Evolutionary conservation across 2,797 vertebrate genomes (phyloP).

Genomic region (Urosaurus nigricauda): DNA sequence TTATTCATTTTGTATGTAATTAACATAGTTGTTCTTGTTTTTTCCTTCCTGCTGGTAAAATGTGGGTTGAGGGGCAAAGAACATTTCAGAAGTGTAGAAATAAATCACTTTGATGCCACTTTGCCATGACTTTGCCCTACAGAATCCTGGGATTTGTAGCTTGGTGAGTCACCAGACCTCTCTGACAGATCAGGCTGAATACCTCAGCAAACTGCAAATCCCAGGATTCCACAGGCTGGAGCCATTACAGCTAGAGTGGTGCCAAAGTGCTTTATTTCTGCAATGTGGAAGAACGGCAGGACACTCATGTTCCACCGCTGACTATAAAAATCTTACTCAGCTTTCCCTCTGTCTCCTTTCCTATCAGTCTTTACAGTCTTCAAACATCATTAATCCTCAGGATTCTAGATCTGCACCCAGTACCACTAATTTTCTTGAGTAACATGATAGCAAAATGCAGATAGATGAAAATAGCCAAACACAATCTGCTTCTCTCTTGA

Average conservation of each 20-base stretch:
- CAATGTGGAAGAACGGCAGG: too few relatives aligned
- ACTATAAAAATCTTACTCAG: background rate
- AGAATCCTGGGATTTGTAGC: too few relatives aligned
- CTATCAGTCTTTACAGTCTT: background rate
- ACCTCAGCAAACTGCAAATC: too few relatives aligned
- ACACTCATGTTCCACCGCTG: background rate
- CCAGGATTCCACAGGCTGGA: too few relatives aligned
- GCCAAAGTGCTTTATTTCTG: too few relatives aligned
- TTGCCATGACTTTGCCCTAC: too few relatives aligned
- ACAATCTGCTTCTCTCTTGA: background rate
- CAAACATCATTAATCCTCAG: background rate
- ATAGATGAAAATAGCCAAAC: background rate
- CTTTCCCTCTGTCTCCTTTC: background rate
- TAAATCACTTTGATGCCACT: too few relatives aligned
- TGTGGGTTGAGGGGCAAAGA: background rate
- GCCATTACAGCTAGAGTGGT: too few relatives aligned
- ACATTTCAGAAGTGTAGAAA: too few relatives aligned
- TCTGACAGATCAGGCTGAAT: too few relatives aligned
- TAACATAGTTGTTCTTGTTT: background rate
- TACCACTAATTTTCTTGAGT: background rate
- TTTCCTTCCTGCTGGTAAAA: background rate
- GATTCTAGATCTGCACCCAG: background rate
- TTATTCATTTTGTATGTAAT: background rate
- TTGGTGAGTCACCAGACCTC: too few relatives aligned
- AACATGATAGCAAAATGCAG: background rate